Base-by-base conservation (phyloP, 1,140 invertebrate species). In the Cherax destructor region DNA sequence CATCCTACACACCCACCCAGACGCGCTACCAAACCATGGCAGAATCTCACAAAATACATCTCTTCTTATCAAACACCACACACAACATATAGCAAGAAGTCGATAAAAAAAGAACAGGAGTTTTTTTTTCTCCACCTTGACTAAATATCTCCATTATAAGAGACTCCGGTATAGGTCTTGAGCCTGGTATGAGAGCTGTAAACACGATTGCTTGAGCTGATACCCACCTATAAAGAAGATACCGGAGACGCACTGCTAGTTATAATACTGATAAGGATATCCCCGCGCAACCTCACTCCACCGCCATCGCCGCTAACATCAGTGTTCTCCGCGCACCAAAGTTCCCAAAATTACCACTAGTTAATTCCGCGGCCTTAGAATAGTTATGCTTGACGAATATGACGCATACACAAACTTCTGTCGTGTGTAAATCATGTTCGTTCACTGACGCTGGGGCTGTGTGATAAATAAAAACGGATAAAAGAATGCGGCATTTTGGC, bases 181-280 rank as follows among this genome's bases (percentile, higher is more conserved):
- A 79, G 13, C 13, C 18, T 30, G 52, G 79, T 30, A 61, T 56
- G n/a, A 81, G 61, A 81, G 79, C 56, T 81, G 79, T 81, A 81
- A 81, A 81, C 79, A 81, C 79, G 79, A 59, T 30, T 50, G 52
- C 49, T 30, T 24, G 79, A 3, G 4, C 79, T 59, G 49, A 81
- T 81, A 59, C 49, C 79, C 52, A 52, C 50, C 79, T 81, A 81
- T 81, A 81, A 81, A 81, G 79, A 21, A 59, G 79, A 81, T 81
- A 81, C 13, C 52, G 52, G n/a, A 18, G 49, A 81, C 24, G 49
- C 79, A 81, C n/a, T n/a, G 49, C 79, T 3, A 30, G 49, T 11
- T 41, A 56, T 56, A 81, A 56, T 56, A 24, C 24, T 81, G 79
- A 81, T 81, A 81, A 81, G 52, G 79, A 50, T 30, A 74, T 21